These are phyloP conservation scores for Thecophora atra DNA, from an alignment of 2,888 invertebrate genomes.

Conservation along the genomic window DNA sequence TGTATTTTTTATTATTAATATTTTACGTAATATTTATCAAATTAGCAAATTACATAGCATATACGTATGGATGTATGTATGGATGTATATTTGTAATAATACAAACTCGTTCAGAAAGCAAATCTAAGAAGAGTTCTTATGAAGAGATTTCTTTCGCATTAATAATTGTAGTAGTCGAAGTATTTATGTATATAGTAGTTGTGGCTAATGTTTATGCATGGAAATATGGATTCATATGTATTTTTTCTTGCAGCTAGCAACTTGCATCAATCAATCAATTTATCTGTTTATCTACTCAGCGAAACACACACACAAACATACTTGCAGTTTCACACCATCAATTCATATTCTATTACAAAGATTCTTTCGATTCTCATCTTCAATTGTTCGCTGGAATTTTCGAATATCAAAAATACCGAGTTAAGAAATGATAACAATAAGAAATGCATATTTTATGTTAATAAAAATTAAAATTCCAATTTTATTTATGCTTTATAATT, in stretches of 20 bases:
- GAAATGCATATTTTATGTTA: too few species aligned
- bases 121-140: slow-evolving; percentile 20
- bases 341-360: too few species aligned
- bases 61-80: too few species aligned
- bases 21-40: slow-evolving; percentile 5
- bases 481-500: too few species aligned
- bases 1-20: slow-evolving; percentile 23
- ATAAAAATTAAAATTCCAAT: too few species aligned
- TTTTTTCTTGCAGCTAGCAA: slow-evolving; percentile 8
- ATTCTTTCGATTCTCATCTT: too few species aligned
- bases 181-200: not conserved
- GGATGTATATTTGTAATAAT: slow-evolving; percentile 30
- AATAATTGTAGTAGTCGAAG: not conserved
- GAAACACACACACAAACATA: too few species aligned
- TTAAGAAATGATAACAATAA: too few species aligned
- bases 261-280: not conserved
- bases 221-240: slow-evolving; percentile 11
- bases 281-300: too few species aligned
- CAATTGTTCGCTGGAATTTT: too few species aligned
- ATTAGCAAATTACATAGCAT: slow-evolving; percentile 36
- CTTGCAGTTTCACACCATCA: too few species aligned
- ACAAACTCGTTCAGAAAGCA: slow-evolving; percentile 30
- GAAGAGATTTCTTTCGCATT: not conserved
- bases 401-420: too few species aligned
- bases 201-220: not conserved